phyloP scores from a whole-genome alignment of 1,140 invertebrate genomes.

The Eciton burchellii region DNA sequence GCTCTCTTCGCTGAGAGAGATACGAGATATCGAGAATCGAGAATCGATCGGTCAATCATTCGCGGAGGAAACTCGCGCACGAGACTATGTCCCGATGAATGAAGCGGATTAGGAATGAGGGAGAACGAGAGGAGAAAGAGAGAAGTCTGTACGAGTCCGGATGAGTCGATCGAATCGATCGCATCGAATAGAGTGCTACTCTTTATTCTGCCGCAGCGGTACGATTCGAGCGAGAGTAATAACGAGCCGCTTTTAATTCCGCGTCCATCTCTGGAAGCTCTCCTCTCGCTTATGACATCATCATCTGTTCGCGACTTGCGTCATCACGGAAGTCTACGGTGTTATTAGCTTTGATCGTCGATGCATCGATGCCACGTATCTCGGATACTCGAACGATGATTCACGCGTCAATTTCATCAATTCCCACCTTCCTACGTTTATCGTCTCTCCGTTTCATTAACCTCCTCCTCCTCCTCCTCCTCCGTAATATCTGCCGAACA shows the following conservation, averaged over 20 bases:
- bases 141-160: neutral
- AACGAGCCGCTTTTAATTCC: neutral
- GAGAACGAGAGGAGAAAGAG: neutral
- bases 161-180: neutral
- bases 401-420: neutral
- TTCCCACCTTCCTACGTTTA: neutral
- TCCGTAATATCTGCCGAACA: neutral
- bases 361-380: neutral
- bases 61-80: slow-evolving; percentile 33
- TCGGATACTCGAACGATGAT: neutral
- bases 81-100: slow-evolving; percentile 35
- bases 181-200: neutral
- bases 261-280: neutral
- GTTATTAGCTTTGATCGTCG: neutral
- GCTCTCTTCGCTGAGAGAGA: neutral
- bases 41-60: slow-evolving; percentile 25
- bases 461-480: no score
- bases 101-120: neutral
- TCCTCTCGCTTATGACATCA: neutral
- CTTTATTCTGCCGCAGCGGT: neutral
- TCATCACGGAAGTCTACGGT: neutral
- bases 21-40: neutral
- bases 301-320: neutral
- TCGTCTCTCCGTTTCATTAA: no score
- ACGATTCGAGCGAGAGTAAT: neutral